Conservation (phyloP, 2,113 vertebrate species). For the Python bivittatus region DNA sequence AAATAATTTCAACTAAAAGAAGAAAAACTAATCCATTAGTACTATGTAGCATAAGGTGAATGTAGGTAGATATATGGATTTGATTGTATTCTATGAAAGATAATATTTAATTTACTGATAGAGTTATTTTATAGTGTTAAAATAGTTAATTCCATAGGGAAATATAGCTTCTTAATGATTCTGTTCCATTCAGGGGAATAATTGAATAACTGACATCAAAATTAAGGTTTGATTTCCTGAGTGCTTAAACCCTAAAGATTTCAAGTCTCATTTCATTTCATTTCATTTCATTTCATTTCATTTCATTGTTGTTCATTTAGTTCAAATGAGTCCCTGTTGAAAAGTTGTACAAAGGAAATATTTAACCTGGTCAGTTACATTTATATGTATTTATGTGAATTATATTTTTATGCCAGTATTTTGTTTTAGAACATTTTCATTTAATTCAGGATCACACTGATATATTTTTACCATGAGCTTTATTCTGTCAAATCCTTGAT, state of each 20-base stretch:
- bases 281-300: too few relatives aligned
- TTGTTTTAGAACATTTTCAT: too few relatives aligned
- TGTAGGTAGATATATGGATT: neutral
- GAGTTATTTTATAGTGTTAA: neutral
- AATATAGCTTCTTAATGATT: neutral
- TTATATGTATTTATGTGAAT: neutral
- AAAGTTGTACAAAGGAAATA: neutral
- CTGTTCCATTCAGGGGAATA: neutral
- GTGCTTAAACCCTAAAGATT: neutral
- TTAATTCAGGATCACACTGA: too few relatives aligned
- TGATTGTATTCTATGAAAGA: neutral
- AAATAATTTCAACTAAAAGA: neutral
- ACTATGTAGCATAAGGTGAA: neutral
- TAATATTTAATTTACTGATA: neutral
- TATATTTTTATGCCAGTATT: neutral
- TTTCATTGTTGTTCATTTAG: too few relatives aligned
- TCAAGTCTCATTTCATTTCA: too few relatives aligned
- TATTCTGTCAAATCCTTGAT: too few relatives aligned
- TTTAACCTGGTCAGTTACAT: neutral
- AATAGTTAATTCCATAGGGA: neutral
- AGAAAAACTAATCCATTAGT: neutral
- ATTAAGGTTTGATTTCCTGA: constrained; percentile 1
- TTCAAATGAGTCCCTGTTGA: neutral
- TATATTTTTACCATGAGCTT: too few relatives aligned
- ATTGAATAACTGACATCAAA: neutral